phyloP scores from a whole-genome alignment of 2,888 invertebrate species.

The Leptinotarsa tumamoca region DNA sequence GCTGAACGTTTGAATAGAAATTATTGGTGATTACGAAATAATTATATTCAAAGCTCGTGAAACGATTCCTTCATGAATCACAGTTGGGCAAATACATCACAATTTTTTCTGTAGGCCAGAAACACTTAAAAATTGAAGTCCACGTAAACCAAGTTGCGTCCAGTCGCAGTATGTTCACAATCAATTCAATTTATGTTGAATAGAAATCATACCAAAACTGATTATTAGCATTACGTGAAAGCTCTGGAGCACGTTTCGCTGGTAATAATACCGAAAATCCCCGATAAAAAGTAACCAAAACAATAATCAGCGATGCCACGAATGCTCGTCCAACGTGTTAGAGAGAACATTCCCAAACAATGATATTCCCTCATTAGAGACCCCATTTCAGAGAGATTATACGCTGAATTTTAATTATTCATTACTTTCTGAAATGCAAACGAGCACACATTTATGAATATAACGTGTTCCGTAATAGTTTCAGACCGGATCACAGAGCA shows the following conservation, averaged over 20 bases:
- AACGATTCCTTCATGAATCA: too few relatives aligned
- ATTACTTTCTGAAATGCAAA: conserved; percentile 16
- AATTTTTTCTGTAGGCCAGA: too few relatives aligned
- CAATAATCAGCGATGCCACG: not conserved
- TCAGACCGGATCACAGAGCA: conserved; percentile 8
- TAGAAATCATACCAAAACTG: not conserved
- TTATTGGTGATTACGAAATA: too few relatives aligned
- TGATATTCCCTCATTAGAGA: conserved; percentile 7
- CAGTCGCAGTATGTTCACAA: too few relatives aligned
- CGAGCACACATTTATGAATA: conserved; percentile 1
- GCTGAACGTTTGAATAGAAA: too few relatives aligned
- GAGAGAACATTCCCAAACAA: not conserved
- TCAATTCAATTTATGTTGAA: too few relatives aligned
- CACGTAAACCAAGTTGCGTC: too few relatives aligned
- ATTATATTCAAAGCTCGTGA: too few relatives aligned
- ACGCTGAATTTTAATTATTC: conserved; percentile 13
- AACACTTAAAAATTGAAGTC: too few relatives aligned
- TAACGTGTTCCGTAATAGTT: conserved; percentile 8
- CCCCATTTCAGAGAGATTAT: not conserved
- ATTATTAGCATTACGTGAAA: not conserved
- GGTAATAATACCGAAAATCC: not conserved
- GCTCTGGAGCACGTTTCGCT: not conserved
- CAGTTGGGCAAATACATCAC: too few relatives aligned
- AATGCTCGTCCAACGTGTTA: conserved; percentile 1
- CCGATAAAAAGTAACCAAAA: not conserved